Base-by-base conservation (phyloP, 2,113 vertebrate genomes). In the Pyxicephalus adspersus region DNA sequence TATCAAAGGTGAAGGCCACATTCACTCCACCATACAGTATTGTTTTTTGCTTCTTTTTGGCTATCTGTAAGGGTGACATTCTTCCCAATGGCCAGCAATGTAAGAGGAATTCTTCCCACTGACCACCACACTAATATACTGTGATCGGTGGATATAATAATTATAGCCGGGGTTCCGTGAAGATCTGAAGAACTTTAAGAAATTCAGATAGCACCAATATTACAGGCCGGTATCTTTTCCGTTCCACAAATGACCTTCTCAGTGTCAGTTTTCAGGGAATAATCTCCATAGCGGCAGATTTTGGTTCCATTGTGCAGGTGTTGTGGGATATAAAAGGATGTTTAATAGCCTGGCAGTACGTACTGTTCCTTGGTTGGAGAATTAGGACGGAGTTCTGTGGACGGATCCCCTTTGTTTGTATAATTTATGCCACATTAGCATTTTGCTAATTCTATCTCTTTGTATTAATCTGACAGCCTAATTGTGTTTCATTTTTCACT, bases 391-490 rank as follows among this genome's bases (percentile, higher is more conserved):
- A 20, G 58, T 58, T 72, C 19, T 61, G 18, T n/a, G 23, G 63
- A 70, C 57, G 57, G 77, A 80, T 80, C 63, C 54, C 67, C 58
- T 72, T 72, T 64, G 26, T 80, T 80, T 72, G 78, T 29, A 72
- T 72, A 80, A 80, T 80, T 80, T 80, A 72, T 72, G 78, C 78
- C 13, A 20, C 38, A 64, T 80, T 80, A 51, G 77, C 77, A 80
- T 80, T 72, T 72, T 64, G 72, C 78, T 80, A 80, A 72, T 80
- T 72, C 45, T 54, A 80, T 80, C 78, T 76, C 73, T 80, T 80
- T 80, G 78, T 72, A 63, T 72, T 80, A 72, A 80, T 80, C 67
- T 80, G 78, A 80, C 78, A 80, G 45, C 55, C 19, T 80, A 80
- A 80, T 80, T 80, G 78, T 31, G 22, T 51, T 64, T 63, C 67